phyloP scores from a whole-genome alignment of 2,113 vertebrate species.

The Psammodynastes pulverulentus region DNA sequence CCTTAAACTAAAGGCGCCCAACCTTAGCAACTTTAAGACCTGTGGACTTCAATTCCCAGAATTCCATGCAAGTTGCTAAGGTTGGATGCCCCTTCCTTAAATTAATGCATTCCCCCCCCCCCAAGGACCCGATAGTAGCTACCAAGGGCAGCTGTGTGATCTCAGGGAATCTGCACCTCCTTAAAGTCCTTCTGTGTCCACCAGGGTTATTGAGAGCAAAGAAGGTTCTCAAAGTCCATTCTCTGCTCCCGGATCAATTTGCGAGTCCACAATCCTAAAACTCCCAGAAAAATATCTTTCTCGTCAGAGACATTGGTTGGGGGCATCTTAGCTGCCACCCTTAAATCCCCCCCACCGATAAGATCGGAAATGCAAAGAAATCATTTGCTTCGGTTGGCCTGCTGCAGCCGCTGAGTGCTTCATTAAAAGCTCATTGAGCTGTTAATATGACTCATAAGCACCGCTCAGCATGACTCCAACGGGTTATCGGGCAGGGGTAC shows the following conservation, averaged over 20 bases:
- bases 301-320: constrained; percentile 53
- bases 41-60: background rate
- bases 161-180: background rate
- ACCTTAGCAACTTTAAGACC: background rate
- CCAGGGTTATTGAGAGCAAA: background rate
- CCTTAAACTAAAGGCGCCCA: background rate
- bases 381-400: constrained; percentile 64
- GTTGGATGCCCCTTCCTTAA: background rate
- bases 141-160: background rate
- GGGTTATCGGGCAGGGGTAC: constrained; percentile 34
- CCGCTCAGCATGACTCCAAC: constrained; percentile 47
- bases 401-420: constrained; percentile 55
- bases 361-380: constrained; percentile 55
- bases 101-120: background rate
- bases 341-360: constrained; percentile 53
- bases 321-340: constrained; percentile 56
- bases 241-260: constrained; percentile 55
- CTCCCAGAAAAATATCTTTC: constrained; percentile 43
- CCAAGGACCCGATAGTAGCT: background rate
- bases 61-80: background rate
- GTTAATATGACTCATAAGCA: constrained; percentile 69
- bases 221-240: background rate
- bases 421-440: constrained; percentile 70
- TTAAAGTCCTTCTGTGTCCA: background rate
- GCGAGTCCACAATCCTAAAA: constrained; percentile 52